phyloP scores from a whole-genome alignment of 2,797 vertebrate species.

The Coreius guichenoti region DNA sequence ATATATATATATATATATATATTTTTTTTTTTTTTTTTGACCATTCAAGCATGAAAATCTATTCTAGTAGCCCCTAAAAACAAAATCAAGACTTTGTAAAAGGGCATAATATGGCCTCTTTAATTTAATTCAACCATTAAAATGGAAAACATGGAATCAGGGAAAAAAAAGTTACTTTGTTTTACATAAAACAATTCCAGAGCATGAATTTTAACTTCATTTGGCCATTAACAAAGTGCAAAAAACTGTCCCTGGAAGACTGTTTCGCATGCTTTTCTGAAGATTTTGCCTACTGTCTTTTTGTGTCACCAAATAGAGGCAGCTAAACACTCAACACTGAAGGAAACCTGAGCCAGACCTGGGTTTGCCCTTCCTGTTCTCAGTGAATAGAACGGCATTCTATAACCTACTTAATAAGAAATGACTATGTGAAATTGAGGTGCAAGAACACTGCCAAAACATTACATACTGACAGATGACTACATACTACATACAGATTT shows the following conservation, averaged over 20 bases:
- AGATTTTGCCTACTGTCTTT: not conserved
- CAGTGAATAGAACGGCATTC: constrained; percentile 6
- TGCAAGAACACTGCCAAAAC: not conserved
- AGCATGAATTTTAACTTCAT: not conserved
- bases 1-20: too few species aligned
- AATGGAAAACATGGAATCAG: not conserved
- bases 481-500: not conserved
- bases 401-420: not conserved
- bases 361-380: constrained; percentile 40
- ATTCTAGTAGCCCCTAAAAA: not conserved
- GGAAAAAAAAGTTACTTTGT: too few species aligned
- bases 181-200: not conserved
- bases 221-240: not conserved
- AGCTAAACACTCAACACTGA: not conserved
- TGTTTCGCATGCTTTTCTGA: not conserved
- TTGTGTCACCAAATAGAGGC: constrained; percentile 10
- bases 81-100: not conserved
- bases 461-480: not conserved
- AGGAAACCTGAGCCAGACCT: constrained; percentile 37
- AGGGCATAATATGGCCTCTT: not conserved
- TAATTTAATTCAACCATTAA: not conserved
- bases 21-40: too few species aligned
- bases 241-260: not conserved
- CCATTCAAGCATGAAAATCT: not conserved
- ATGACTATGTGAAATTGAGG: not conserved